A percentile compares a stretch with the other conserved stretches of the same genome.
These are phyloP conservation scores for Loris lydekkerianus DNA, from an alignment of 2,797 vertebrate species.

Conservation along the genomic window DNA sequence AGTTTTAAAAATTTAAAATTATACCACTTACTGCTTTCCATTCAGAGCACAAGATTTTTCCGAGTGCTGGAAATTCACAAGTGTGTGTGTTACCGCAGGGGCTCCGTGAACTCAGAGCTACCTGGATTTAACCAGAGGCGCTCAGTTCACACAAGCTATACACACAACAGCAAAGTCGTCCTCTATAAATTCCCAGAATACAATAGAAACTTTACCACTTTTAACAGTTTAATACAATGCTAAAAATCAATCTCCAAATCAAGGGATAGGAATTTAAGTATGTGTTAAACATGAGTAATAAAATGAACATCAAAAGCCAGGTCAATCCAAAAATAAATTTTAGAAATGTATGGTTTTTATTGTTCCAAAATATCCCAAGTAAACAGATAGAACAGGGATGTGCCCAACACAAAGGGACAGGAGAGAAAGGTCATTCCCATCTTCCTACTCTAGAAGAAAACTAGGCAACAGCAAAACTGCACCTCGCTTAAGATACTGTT, in stretches of 20 bases:
- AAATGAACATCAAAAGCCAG: constrained; percentile 50
- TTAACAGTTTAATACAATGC: neutral
- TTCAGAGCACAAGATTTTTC: neutral
- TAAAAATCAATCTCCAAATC: neutral
- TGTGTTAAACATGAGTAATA: constrained; percentile 14
- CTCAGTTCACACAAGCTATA: neutral
- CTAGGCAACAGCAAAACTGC: neutral
- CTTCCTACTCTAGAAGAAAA: neutral
- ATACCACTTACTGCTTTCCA: neutral
- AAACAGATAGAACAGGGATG: neutral
- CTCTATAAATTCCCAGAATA: constrained; percentile 11
- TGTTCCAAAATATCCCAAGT: neutral
- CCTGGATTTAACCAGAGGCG: neutral
- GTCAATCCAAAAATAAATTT: constrained; percentile 34
- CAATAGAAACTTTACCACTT: neutral
- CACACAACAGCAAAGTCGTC: neutral
- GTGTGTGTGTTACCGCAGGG: neutral
- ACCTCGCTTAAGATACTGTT: constrained; percentile 62
- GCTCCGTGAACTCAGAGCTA: no score
- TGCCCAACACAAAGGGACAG: neutral
- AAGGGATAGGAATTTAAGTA: neutral
- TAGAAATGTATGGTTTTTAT: neutral
- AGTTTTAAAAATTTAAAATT: constrained; percentile 12
- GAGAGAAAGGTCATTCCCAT: neutral
- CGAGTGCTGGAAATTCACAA: neutral